Evolutionary conservation across 1,140 invertebrate species (phyloP), one percentile per base, ranked within the genome.

Genomic region (Drosophila mauritiana): DNA sequence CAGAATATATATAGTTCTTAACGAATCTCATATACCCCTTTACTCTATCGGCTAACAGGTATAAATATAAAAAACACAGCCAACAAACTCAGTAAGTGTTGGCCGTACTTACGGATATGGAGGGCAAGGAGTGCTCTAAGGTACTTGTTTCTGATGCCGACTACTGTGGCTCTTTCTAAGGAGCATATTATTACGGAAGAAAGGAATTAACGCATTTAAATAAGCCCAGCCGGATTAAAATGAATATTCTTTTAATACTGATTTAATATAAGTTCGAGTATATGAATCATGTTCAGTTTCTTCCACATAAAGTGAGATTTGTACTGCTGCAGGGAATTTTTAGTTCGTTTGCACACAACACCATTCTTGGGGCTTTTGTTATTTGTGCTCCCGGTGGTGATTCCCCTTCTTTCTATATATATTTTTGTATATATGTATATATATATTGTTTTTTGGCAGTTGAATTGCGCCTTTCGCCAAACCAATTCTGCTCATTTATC

Each of bases 381-480:
- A 74, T 85, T 86, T 48, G 43, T 11, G n/a, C 64, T 59, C 36
- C 36, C 43, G 51, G 15, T 55, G 51, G n/a, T 40, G 61, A 25
- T 55, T 43, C 22, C 43, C 8, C 36, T 39, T 49, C 45, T 63
- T 11, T 13, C 7, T 45, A 22, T 68, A 69, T 53, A 43, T 27
- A 36, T 17, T 37, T 12, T 34, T 34, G 8, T 52, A 15, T 55
- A 34, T 36, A 39, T 59, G 31, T 42, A 13, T 5, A 12, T 11
- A 13, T 39, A 12, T 39, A 13, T 39, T 37, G 36, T 46, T 51
- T 73, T 63, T 88, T 88, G 75, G 83, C 79, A 88, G 83, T 88
- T 89, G 84, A 88, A 88, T 89, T 88, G 84, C 72, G 84, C 83
- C 84, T 88, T 88, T 88, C 84, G 83, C 83, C 84, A 88, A 86